Conservation (phyloP, 1,140 invertebrate genomes). For the Diprion similis region DNA sequence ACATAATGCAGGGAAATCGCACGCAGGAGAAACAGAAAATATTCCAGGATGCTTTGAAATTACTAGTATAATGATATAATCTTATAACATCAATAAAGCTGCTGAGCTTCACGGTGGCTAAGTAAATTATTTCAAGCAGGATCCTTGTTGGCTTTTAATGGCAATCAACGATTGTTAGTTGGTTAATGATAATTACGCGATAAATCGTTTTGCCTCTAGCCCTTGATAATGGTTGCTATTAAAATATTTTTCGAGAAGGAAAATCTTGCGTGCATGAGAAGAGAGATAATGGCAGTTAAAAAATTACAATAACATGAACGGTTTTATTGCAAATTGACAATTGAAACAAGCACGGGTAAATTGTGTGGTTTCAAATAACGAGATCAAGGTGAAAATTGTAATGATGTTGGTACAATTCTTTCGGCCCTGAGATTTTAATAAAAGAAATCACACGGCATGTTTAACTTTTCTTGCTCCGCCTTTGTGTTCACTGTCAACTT, state of each 20-base stretch:
- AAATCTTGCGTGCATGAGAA: too few relatives aligned
- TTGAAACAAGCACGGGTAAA: too few relatives aligned
- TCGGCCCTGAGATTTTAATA: neutral
- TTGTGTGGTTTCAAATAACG: neutral
- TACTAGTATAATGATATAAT: neutral
- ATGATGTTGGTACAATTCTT: neutral
- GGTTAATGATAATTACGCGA: neutral
- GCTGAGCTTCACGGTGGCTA: neutral
- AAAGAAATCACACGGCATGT: too few relatives aligned
- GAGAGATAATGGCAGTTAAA: too few relatives aligned
- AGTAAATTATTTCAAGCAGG: conserved; percentile 4
- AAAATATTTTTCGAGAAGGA: too few relatives aligned
- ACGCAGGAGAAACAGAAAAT: too few relatives aligned
- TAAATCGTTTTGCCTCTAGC: too few relatives aligned
- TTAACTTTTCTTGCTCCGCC: neutral
- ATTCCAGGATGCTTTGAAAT: neutral
- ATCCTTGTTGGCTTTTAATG: neutral
- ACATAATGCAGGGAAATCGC: too few relatives aligned
- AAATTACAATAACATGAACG: too few relatives aligned
- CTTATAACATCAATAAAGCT: neutral
- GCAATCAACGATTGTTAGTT: neutral
- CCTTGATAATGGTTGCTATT: too few relatives aligned
- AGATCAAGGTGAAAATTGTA: neutral
- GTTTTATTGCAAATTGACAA: too few relatives aligned
- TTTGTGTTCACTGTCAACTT: neutral